Evolutionary conservation across 23 tunicate species (phyloP), one percentile per base, ranked within the genome.

Genomic region (Pegea sp.): DNA sequence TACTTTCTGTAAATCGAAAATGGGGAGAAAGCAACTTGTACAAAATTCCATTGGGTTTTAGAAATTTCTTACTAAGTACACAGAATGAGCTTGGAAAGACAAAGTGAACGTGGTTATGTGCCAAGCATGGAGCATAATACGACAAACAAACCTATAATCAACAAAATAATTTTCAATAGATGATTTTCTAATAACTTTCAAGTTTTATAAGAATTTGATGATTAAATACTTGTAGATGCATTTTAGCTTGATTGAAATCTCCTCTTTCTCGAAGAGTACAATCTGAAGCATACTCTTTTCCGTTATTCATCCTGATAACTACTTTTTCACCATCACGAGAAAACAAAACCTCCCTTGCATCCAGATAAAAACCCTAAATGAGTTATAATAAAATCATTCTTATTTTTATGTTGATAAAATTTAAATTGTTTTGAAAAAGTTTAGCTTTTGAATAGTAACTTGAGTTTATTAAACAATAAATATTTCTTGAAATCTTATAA

Each of bases 351-450:
- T 77, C 71, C 26, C 75, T 51, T 5, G 76, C 75, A 13, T 77
- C 90, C 90, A 75, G 69, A 55, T 54, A 77, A 51, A 68, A 77
- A 3, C 75, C 75, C 90, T 77, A n/a, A n/a, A n/a, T n/a, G n/a
- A n/a, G n/a, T n/a, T n/a, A n/a, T n/a, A n/a, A n/a, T n/a, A n/a
- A n/a, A n/a, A n/a, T n/a, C n/a, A n/a, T n/a, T n/a, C n/a, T n/a
- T n/a, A n/a, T n/a, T n/a, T n/a, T n/a, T n/a, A n/a, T n/a, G n/a
- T n/a, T n/a, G n/a, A n/a, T n/a, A n/a, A n/a, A n/a, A n/a, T n/a
- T n/a, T n/a, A n/a, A n/a, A n/a, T n/a, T n/a, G n/a, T n/a, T n/a
- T n/a, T n/a, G n/a, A n/a, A n/a, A n/a, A n/a, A n/a, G n/a, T n/a
- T n/a, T n/a, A n/a, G n/a, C n/a, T n/a, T n/a, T n/a, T n/a, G n/a